Conservation (phyloP, 2,888 invertebrate species). For the Amblyteles armatorius region DNA sequence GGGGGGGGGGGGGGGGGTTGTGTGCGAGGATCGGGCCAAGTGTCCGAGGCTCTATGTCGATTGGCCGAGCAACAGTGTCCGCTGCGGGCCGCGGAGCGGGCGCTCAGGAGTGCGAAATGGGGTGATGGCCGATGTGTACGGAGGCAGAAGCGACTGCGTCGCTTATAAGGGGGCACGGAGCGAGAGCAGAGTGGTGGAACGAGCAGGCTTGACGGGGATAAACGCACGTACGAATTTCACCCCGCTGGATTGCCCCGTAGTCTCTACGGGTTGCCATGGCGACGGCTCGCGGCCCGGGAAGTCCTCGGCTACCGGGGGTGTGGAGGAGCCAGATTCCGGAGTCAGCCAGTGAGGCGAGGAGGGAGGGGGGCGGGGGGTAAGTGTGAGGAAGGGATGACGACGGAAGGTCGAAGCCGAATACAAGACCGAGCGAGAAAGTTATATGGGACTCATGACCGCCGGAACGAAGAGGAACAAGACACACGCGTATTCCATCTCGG, state of each 20-base stretch:
- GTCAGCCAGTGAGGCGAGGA: slow-evolving; percentile 41
- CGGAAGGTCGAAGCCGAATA: slow-evolving; percentile 36
- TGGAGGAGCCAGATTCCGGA: slow-evolving; percentile 46
- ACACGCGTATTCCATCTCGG: slow-evolving; percentile 38
- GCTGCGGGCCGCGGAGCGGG: slow-evolving; percentile 29
- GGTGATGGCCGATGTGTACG: slow-evolving; percentile 62
- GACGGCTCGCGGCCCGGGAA: slow-evolving; percentile 81
- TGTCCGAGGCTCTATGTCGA: background rate
- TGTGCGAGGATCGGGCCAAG: slow-evolving; percentile 14
- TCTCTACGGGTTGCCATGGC: slow-evolving; percentile 78
- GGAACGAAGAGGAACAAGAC: slow-evolving; percentile 59
- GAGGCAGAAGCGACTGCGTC: slow-evolving; percentile 26
- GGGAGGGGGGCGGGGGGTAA: slow-evolving; percentile 20
- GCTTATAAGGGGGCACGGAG: slow-evolving; percentile 59
- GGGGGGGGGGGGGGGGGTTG: background rate
- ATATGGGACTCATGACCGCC: slow-evolving; percentile 55
- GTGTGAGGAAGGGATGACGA: slow-evolving; percentile 50
- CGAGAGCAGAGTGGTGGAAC: slow-evolving; percentile 59
- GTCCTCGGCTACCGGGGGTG: slow-evolving; percentile 70
- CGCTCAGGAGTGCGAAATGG: slow-evolving; percentile 53
- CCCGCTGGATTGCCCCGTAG: slow-evolving; percentile 80
- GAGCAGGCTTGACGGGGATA: slow-evolving; percentile 76
- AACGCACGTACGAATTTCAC: slow-evolving; percentile 81
- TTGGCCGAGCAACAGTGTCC: slow-evolving; percentile 68
- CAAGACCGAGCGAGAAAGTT: slow-evolving; percentile 44